phyloP scores from a whole-genome alignment of 2,888 invertebrate species.

The Ichneumoninae sp. region DNA sequence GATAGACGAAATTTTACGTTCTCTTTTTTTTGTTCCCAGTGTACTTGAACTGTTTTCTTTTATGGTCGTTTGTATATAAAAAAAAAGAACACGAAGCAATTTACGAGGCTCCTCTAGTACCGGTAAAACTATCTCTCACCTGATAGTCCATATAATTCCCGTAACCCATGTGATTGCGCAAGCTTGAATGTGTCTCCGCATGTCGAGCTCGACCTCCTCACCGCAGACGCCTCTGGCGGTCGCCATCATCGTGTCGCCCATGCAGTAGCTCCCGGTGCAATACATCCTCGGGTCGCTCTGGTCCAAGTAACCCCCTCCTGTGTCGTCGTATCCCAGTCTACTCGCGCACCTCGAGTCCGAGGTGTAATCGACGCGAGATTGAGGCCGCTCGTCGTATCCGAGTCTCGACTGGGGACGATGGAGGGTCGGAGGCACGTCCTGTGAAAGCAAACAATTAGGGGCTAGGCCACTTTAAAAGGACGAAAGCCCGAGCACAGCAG shows the following conservation, averaged over 20 bases:
- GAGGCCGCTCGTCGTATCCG: slow-evolving; percentile 82
- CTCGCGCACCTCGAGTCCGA: slow-evolving; percentile 83
- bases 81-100: background rate
- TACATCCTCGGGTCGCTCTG: slow-evolving; percentile 83
- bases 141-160: too few relatives aligned
- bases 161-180: slow-evolving; percentile 85
- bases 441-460: slow-evolving; percentile 63
- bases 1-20: too few relatives aligned
- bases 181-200: slow-evolving; percentile 94
- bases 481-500: slow-evolving; percentile 19
- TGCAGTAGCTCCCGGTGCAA: slow-evolving; percentile 83
- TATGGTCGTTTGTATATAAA: background rate
- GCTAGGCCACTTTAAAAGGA: slow-evolving; percentile 53
- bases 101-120: background rate
- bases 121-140: background rate
- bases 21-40: too few relatives aligned
- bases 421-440: slow-evolving; percentile 75
- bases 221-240: slow-evolving; percentile 83
- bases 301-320: slow-evolving; percentile 82
- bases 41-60: background rate
- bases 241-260: slow-evolving; percentile 84
- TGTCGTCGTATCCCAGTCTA: slow-evolving; percentile 82
- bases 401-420: slow-evolving; percentile 82
- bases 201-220: slow-evolving; percentile 91
- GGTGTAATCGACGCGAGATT: slow-evolving; percentile 82